Conservation (phyloP, 1,140 invertebrate genomes). For the Drosophila rhopaloa region DNA sequence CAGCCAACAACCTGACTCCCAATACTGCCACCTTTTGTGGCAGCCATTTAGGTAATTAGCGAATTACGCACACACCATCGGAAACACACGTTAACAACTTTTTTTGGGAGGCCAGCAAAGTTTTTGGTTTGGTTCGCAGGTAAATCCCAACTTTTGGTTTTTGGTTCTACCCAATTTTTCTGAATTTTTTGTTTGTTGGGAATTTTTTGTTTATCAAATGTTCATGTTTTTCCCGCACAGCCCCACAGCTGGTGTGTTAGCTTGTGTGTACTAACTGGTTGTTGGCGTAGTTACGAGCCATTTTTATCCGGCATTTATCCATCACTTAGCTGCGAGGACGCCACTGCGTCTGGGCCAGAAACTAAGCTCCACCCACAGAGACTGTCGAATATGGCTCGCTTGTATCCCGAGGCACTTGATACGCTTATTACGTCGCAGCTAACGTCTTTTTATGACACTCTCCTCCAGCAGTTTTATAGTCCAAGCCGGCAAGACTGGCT, state of each 20-base stretch:
- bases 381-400: constrained; percentile 19
- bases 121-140: constrained; percentile 28
- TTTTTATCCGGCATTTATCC: constrained; percentile 81
- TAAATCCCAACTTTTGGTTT: constrained; percentile 61
- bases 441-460: constrained; percentile 72
- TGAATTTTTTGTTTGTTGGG: constrained; percentile 48
- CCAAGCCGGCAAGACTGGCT: constrained; percentile 40
- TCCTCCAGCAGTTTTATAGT: constrained; percentile 59
- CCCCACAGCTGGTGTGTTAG: constrained; percentile 11
- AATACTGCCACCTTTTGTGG: constrained; percentile 40
- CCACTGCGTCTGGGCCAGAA: constrained; percentile 46
- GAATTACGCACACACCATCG: constrained; percentile 57
- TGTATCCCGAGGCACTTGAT: constrained; percentile 69
- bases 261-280: constrained; percentile 17
- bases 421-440: constrained; percentile 76
- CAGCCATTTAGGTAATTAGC: constrained; percentile 76
- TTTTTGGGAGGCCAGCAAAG: constrained; percentile 21
- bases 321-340: constrained; percentile 73
- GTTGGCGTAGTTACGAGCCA: constrained; percentile 73
- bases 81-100: constrained; percentile 42
- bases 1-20: constrained; percentile 14
- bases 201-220: constrained; percentile 78
- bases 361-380: constrained; percentile 48
- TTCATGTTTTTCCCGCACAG: constrained; percentile 63
- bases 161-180: constrained; percentile 22